These are phyloP conservation scores for Pterobdella sp. DNA, from an alignment of 2,888 invertebrate species.

Conservation along the genomic window DNA sequence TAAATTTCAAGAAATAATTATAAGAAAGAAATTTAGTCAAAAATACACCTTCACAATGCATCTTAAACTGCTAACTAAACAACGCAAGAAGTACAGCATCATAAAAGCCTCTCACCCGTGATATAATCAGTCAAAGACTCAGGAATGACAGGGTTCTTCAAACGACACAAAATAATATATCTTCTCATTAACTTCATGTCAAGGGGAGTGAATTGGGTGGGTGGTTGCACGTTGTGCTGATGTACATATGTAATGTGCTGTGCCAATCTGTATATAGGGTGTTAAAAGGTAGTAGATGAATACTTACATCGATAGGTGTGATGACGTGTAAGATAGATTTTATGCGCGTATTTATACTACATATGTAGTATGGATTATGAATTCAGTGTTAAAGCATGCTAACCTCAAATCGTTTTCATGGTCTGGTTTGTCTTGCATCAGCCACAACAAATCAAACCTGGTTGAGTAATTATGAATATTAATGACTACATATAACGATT, in stretches of 20 bases:
- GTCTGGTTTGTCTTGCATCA: conserved; percentile 73
- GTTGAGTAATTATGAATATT: not conserved
- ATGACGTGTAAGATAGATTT: no score
- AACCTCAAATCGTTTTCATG: conserved; percentile 62
- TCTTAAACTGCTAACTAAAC: no score
- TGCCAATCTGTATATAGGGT: conserved; percentile 61
- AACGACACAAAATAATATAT: conserved; percentile 82
- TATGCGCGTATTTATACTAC: no score
- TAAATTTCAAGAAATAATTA: no score
- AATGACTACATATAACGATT: not conserved
- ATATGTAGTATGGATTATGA: no score
- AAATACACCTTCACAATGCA: no score
- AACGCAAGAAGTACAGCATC: no score
- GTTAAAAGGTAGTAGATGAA: not conserved
- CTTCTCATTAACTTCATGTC: conserved; percentile 84
- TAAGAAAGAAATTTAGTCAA: no score
- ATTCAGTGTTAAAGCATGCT: conserved; percentile 24
- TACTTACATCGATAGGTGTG: not conserved
- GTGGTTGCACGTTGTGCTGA: conserved; percentile 79
- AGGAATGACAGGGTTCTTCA: conserved; percentile 78
- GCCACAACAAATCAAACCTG: conserved; percentile 89
- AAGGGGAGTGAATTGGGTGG: conserved; percentile 63
- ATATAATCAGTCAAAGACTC: conserved; percentile 77
- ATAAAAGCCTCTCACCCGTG: no score
- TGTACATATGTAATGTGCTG: conserved; percentile 97